Evolutionary conservation across 2,888 invertebrate genomes (phyloP).

Genomic region (Drosophila falleni): DNA sequence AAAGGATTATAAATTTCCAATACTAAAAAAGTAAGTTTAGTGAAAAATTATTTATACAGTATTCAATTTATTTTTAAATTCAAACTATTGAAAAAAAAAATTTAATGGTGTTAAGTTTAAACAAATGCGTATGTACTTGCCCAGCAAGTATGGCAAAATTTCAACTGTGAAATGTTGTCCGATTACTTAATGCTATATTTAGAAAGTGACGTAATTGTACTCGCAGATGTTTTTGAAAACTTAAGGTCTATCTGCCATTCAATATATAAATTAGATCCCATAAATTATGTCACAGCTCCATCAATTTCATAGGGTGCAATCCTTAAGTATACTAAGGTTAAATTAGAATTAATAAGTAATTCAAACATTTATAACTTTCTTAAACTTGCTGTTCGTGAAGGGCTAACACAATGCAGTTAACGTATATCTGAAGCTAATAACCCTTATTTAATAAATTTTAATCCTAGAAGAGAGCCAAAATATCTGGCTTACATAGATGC

Average conservation of each 20-base stretch:
- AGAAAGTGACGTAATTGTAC: too few species aligned
- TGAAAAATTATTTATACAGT: not conserved
- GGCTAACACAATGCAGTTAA: not conserved
- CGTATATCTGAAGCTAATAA: not conserved
- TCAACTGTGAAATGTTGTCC: not conserved
- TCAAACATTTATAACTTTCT: not conserved
- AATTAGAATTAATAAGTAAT: not conserved
- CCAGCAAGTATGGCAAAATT: not conserved
- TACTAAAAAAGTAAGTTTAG: too few species aligned
- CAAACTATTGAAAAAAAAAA: not conserved
- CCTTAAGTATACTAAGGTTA: not conserved
- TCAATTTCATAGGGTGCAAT: not conserved
- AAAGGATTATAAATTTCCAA: too few species aligned
- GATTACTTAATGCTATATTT: not conserved
- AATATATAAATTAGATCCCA: not conserved
- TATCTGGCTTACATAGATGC: not conserved
- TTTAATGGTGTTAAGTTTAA: not conserved
- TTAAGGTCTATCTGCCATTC: not conserved
- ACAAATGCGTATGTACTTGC: not conserved
- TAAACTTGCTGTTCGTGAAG: not conserved
- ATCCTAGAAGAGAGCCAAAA: not conserved
- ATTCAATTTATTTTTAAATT: not conserved
- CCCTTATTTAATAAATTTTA: not conserved
- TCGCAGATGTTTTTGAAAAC: not conserved
- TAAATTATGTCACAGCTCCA: not conserved